Evolutionary conservation across 2,797 vertebrate species (phyloP).

Genomic region (Pristis pectinata): DNA sequence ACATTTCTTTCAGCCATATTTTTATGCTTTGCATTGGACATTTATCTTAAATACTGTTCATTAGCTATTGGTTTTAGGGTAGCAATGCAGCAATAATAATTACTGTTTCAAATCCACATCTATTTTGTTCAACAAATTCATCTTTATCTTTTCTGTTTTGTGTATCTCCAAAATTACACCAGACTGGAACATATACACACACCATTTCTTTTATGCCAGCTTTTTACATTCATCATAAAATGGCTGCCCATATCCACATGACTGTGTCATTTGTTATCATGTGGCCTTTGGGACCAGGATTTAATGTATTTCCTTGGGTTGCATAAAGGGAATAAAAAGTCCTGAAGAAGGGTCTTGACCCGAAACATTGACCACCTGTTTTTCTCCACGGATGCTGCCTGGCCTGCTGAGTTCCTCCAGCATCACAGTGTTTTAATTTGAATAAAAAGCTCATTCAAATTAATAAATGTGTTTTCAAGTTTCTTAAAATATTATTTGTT

Average conservation of each 20-base stretch:
- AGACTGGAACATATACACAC: background rate
- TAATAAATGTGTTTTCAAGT: background rate
- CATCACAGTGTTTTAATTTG: too few species aligned
- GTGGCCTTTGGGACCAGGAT: background rate
- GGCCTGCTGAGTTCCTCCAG: too few species aligned
- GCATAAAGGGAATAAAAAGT: background rate
- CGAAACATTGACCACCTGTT: too few species aligned
- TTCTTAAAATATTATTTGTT: background rate
- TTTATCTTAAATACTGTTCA: background rate
- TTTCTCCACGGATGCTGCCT: too few species aligned
- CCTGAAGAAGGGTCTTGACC: too few species aligned
- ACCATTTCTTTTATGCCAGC: background rate
- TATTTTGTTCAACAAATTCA: too few species aligned
- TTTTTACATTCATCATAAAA: background rate
- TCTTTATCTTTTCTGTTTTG: too few species aligned
- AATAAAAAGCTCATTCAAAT: background rate
- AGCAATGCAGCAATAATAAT: background rate
- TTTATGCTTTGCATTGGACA: background rate
- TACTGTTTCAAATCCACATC: background rate
- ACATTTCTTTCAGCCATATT: background rate
- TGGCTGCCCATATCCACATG: background rate
- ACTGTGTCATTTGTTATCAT: background rate
- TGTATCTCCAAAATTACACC: too few species aligned
- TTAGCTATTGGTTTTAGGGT: background rate
- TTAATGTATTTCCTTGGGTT: background rate